phyloP scores from a whole-genome alignment of 2,888 invertebrate species.

The Orchesella flavescens region DNA sequence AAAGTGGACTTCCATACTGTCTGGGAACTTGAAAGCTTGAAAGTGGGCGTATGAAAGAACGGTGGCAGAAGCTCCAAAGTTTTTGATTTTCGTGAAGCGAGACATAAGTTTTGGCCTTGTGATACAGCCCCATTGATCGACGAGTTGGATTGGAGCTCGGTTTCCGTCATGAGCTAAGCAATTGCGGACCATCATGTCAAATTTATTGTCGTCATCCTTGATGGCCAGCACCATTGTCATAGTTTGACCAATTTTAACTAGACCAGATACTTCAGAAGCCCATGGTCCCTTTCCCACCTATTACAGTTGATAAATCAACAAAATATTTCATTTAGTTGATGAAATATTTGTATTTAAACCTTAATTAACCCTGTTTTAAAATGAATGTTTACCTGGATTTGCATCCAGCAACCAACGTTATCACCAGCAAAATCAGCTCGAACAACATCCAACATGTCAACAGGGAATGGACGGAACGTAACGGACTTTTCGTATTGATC shows the following conservation, averaged over 20 bases:
- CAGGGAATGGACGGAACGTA: constrained; percentile 78
- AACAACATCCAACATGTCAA: constrained; percentile 96
- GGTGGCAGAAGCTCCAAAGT: constrained; percentile 92
- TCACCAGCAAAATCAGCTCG: constrained; percentile 95
- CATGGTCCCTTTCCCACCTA: constrained; percentile 92
- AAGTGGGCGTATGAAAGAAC: constrained; percentile 72
- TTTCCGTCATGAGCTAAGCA: constrained; percentile 96
- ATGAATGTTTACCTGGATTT: constrained; percentile 84
- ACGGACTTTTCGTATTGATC: constrained; percentile 96
- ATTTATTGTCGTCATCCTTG: constrained; percentile 94
- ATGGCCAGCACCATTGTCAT: constrained; percentile 98
- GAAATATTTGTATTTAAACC: neutral
- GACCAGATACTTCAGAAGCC: constrained; percentile 94
- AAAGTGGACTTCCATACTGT: constrained; percentile 97
- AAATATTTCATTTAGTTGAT: neutral
- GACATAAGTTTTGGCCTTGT: constrained; percentile 94
- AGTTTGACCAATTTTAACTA: constrained; percentile 95
- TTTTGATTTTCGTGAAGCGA: constrained; percentile 93
- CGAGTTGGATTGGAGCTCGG: constrained; percentile 92
- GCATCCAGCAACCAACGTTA: constrained; percentile 98
- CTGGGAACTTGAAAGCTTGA: constrained; percentile 92
- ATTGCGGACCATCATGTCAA: constrained; percentile 94
- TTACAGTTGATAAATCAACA: constrained; percentile 1
- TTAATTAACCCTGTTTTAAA: neutral
- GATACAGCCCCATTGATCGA: constrained; percentile 91